Evolutionary conservation across 2,888 invertebrate species (phyloP).

Genomic region (Synergus japonicus): DNA sequence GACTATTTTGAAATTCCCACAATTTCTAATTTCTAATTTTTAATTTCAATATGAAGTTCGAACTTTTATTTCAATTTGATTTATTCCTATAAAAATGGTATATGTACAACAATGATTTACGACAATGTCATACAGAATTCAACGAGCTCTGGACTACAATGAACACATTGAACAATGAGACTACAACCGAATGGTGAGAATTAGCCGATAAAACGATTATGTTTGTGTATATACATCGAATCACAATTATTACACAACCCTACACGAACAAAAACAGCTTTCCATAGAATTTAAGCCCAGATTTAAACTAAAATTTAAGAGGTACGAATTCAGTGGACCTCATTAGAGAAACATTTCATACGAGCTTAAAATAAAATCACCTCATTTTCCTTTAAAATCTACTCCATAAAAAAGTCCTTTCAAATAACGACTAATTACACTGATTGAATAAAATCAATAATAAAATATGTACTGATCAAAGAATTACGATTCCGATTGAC

Average conservation of each 20-base stretch:
- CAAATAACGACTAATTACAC: not conserved
- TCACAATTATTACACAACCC: constrained; percentile 1
- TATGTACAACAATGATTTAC: too few relatives aligned
- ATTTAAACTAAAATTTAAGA: not conserved
- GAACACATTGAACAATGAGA: not conserved
- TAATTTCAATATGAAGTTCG: too few relatives aligned
- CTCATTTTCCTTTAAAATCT: not conserved
- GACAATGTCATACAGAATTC: not conserved
- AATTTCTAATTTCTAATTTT: too few relatives aligned
- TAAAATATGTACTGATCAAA: not conserved
- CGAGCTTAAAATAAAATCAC: too few relatives aligned
- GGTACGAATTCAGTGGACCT: not conserved
- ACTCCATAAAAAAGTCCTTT: not conserved
- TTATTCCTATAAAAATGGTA: too few relatives aligned
- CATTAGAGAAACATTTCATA: not conserved
- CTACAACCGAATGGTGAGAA: too few relatives aligned
- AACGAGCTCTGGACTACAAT: not conserved
- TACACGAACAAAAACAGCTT: not conserved
- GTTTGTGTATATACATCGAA: not conserved
- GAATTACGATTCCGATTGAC: not conserved
- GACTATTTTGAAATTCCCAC: too few relatives aligned
- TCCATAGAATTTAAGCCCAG: not conserved
- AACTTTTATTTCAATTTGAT: too few relatives aligned
- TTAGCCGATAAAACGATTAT: too few relatives aligned
- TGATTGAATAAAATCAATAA: too few relatives aligned